Percentiles rank a stretch among this genome's conserved stretches.
Conservation (phyloP, 2,888 invertebrate species). For the Clunio marinus region DNA sequence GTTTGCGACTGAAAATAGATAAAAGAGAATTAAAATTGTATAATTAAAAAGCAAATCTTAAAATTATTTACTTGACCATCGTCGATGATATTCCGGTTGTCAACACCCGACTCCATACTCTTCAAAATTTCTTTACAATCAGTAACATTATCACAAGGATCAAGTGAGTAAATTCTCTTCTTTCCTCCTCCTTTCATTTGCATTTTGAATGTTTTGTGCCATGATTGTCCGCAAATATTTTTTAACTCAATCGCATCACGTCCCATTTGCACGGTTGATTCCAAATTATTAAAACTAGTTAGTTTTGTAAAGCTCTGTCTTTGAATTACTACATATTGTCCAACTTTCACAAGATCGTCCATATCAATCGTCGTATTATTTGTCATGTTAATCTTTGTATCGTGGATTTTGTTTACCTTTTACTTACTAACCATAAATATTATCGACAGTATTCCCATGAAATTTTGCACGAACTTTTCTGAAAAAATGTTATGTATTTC, state of each 20-base stretch:
- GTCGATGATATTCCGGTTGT: constrained; percentile 80
- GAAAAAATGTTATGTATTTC: no score
- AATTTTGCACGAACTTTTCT: no score
- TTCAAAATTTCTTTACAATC: constrained; percentile 61
- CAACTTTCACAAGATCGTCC: constrained; percentile 56
- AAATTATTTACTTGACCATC: constrained; percentile 48
- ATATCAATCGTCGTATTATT: no score
- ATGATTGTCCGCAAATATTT: constrained; percentile 64
- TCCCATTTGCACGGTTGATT: constrained; percentile 62
- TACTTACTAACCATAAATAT: no score
- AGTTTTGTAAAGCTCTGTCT: constrained; percentile 73
- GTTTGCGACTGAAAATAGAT: constrained; percentile 61
- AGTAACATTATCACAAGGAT: constrained; percentile 56
- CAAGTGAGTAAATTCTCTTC: constrained; percentile 55
- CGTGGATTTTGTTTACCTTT: no score
- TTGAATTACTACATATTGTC: constrained; percentile 71
- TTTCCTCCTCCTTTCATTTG: constrained; percentile 55
- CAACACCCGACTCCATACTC: constrained; percentile 65
- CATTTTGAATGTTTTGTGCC: constrained; percentile 73
- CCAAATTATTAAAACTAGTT: constrained; percentile 64
- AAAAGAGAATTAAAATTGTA: constrained; percentile 52
- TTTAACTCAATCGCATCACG: constrained; percentile 65
- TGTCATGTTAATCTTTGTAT: no score
- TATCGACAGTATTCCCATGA: no score
- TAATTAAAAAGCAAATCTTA: not conserved